phyloP scores from a whole-genome alignment of 37 sponge, comb jelly and placozoan genomes.

The Eunapius fragilis region DNA sequence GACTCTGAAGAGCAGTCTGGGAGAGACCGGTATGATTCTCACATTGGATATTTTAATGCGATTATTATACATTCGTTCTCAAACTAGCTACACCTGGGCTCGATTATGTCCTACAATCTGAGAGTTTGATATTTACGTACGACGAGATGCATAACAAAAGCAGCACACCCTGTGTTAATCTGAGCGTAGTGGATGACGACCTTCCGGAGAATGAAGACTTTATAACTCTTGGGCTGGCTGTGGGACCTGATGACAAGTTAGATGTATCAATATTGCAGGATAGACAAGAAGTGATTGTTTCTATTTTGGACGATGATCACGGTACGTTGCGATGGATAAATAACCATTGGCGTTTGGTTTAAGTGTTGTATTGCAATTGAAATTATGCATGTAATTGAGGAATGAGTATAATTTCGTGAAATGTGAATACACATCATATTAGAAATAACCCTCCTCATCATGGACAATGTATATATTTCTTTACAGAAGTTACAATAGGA shows the following conservation, averaged over 20 bases:
- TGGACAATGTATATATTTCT: too few relatives aligned
- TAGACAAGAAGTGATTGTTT: background rate
- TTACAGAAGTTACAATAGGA: background rate
- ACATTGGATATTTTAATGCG: background rate
- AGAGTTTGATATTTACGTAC: background rate
- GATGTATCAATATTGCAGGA: background rate
- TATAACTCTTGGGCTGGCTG: background rate
- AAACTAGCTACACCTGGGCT: background rate
- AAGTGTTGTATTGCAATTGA: too few relatives aligned
- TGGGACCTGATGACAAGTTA: background rate
- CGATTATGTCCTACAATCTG: background rate
- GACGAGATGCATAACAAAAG: background rate
- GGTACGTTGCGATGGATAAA: background rate
- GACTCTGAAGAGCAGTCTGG: background rate
- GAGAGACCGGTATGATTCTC: background rate
- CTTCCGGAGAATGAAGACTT: background rate
- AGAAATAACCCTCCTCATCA: too few relatives aligned
- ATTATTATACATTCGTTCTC: background rate
- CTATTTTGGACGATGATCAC: background rate
- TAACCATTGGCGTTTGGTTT: background rate
- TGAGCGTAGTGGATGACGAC: background rate
- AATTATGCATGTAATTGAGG: too few relatives aligned
- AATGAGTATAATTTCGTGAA: too few relatives aligned
- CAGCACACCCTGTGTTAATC: background rate
- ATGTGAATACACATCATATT: too few relatives aligned